Conservation (phyloP, 2,888 invertebrate species). For the Ectemnius cavifrons region DNA sequence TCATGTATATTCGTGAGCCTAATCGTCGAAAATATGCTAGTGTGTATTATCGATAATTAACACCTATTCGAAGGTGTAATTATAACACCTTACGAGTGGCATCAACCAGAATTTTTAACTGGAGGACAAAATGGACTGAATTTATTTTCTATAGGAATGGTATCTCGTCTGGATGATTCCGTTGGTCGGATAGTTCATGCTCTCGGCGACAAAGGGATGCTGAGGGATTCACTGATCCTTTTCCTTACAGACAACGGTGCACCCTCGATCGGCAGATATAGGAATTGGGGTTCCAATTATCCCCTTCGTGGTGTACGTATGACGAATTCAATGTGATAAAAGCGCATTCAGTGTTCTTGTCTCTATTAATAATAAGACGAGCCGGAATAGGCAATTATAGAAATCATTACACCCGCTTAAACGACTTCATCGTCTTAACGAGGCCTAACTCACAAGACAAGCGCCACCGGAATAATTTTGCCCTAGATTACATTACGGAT, state of each 20-base stretch:
- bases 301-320: constrained; percentile 81
- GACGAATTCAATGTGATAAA: background rate
- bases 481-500: constrained; percentile 3
- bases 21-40: constrained; percentile 85
- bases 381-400: background rate
- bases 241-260: constrained; percentile 84
- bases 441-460: constrained; percentile 2
- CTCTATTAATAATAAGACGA: background rate
- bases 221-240: constrained; percentile 82
- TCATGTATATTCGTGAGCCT: constrained; percentile 85
- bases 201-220: constrained; percentile 79
- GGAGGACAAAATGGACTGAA: background rate
- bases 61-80: no score
- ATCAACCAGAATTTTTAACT: no score
- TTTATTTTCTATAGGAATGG: constrained; percentile 79
- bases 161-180: constrained; percentile 82
- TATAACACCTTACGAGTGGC: no score
- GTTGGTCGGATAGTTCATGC: constrained; percentile 81
- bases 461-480: background rate
- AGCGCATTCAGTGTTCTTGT: background rate
- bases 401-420: background rate
- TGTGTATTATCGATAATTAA: constrained; percentile 24
- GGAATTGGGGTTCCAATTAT: constrained; percentile 82
- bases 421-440: constrained; percentile 10
- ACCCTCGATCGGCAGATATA: constrained; percentile 79